Evolutionary conservation across 2,113 vertebrate species (phyloP).

Genomic region (Lepisosteus osseus): DNA sequence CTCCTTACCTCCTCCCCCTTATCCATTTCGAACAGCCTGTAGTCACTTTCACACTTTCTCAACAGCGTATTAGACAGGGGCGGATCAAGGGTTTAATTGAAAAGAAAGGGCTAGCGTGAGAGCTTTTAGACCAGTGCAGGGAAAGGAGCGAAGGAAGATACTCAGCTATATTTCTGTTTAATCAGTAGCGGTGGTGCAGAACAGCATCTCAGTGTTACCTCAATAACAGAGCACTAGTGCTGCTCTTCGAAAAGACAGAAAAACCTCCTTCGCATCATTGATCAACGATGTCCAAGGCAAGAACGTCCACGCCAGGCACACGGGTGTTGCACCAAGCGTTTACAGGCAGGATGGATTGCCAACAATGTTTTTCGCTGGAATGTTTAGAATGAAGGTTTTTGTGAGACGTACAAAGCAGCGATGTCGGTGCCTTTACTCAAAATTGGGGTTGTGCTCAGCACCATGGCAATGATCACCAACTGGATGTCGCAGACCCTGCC

Average conservation of each 20-base stretch:
- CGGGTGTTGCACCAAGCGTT: slow-evolving; percentile 54
- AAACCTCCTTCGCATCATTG: slow-evolving; percentile 27
- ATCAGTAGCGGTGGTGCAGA: slow-evolving; percentile 6
- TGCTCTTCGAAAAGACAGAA: not conserved
- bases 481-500: slow-evolving; percentile 99
- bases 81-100: slow-evolving; percentile 55
- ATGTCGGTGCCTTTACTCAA: slow-evolving; percentile 95
- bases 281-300: slow-evolving; percentile 58
- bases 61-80: slow-evolving; percentile 51
- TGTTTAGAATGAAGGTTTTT: slow-evolving; percentile 77
- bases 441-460: slow-evolving; percentile 97
- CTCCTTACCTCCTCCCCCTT: slow-evolving; percentile 54
- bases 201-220: not conserved
- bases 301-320: slow-evolving; percentile 48
- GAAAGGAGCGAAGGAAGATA: slow-evolving; percentile 21
- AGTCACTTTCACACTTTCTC: slow-evolving; percentile 53
- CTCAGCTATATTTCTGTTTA: not conserved
- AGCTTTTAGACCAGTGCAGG: slow-evolving; percentile 45
- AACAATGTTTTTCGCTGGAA: slow-evolving; percentile 59
- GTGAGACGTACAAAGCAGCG: slow-evolving; percentile 61
- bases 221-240: not conserved
- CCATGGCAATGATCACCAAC: slow-evolving; percentile 99
- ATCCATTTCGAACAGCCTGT: slow-evolving; percentile 30
- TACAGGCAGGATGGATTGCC: slow-evolving; percentile 60
- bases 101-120: slow-evolving; percentile 47